Evolutionary conservation across 1,140 invertebrate species (phyloP), one percentile per base, ranked within the genome.

Genomic region (Pachypsylla venusta): DNA sequence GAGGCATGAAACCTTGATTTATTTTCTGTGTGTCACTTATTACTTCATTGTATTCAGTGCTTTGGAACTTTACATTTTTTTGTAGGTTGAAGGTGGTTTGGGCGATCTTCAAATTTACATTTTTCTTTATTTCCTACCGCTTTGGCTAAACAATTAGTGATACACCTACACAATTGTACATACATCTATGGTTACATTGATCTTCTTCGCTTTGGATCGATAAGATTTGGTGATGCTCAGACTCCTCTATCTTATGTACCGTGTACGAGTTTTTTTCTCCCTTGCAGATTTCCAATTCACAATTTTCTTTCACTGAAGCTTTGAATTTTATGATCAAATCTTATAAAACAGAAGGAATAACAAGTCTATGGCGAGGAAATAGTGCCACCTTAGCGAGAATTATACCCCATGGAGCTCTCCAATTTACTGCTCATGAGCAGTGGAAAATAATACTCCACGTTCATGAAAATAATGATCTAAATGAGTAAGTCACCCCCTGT

Each of bases 311-410:
- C 58, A 77, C 74, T 61, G 84, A 83, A 24, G 93, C 90, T 0
- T 66, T 86, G 1, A 68, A 77, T 53, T 98, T 95, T 74, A 67
- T 98, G n/a, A 63, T 75, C 26, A 70, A 81, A 27, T 82, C 82
- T 20, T 82, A 83, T 59, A 73, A 73, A 63, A 77, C 76, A 19
- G 86, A 93, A 67, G 89, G 96, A 2, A 70, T 92, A 20, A 62
- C 83, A 5, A 85, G 85, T 60, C 73, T 99, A 60, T 99, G 93
- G 92, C 75, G 95, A 40, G 96, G 96, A 12, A 99, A 99, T 76
- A 93, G 90, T 62, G 96, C 95, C 1, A 98, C 94, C 0, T 93
- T 99, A 91, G 89, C 88, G 0, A 76, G 95, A 53, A 95, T 99
- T 62, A 76, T 98, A 35, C 96, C 96, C 1, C 97, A 98, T 73